These are phyloP conservation scores for Oophaga pumilio DNA, from an alignment of 2,113 vertebrate species.

Conservation along the genomic window DNA sequence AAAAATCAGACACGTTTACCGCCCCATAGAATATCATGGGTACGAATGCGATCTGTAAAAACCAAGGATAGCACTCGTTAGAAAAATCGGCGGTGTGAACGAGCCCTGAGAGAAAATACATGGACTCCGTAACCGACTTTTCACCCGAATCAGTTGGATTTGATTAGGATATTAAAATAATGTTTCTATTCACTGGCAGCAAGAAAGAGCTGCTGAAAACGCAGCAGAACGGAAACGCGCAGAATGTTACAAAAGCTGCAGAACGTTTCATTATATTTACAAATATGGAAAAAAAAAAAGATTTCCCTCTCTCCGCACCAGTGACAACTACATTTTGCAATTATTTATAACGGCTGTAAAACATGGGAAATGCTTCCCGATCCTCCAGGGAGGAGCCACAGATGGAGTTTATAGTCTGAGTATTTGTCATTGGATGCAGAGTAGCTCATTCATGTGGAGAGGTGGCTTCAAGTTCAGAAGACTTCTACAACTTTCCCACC, in stretches of 20 bases:
- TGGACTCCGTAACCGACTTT: no score
- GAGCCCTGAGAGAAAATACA: no score
- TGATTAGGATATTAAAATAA: no score
- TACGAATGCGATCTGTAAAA: no score
- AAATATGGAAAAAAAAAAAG: background rate
- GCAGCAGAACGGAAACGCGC: background rate
- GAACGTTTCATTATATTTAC: background rate
- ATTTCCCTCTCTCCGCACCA: background rate
- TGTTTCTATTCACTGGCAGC: background rate
- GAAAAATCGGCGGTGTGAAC: no score
- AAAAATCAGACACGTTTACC: no score
- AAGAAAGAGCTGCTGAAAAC: background rate
- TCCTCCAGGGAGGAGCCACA: background rate
- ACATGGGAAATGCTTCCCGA: background rate
- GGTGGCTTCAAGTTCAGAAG: conserved; percentile 5
- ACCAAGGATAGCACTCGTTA: no score
- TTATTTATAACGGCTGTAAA: background rate
- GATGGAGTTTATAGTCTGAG: background rate
- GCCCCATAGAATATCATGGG: no score
- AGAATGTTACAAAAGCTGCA: background rate
- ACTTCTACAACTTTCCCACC: background rate
- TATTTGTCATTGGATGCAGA: background rate
- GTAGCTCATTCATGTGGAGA: background rate
- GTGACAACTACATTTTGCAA: background rate
- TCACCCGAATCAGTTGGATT: no score